Evolutionary conservation across 2,113 vertebrate species (phyloP), one percentile per base, ranked within the genome.

Genomic region (Xiphophorus maculatus): DNA sequence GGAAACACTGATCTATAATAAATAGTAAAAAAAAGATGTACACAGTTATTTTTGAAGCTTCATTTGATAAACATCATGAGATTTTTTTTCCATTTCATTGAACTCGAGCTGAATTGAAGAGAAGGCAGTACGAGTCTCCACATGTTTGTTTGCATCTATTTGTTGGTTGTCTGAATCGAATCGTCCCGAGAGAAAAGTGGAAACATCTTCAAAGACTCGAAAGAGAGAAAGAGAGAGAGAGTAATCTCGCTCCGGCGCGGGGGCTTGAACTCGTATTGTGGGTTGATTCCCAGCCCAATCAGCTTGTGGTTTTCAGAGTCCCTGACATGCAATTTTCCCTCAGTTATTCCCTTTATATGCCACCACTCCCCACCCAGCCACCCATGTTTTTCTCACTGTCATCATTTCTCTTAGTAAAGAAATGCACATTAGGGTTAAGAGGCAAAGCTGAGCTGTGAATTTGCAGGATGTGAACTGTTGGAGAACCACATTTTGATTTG

Each of bases 281-380:
- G 87, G 83, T 88, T 88, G 89, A 88, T 90, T 92, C 91, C 82
- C 90, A 89, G 84, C 84, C 88, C 85, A 93, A 93, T 94, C 92
- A 93, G 79, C 66, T 81, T 86, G 91, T 84, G 91, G 91, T 90
- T 92, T 92, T 88, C 77, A 84, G 84, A 88, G 81, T 88, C 86
- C 76, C 83, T 87, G 77, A 92, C 87, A 87, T 89, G 80, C 81
- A 89, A 89, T 89, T 91, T 92, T 81, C 89, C 87, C 75, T 90
- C 82, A 83, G 84, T 87, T 90, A 88, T 74, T 85, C 84, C 80
- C 73, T 74, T 84, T 51, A 83, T 28, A 42, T 44, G 33, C 37
- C 37, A 44, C n/a, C 25, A 58, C 22, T 25, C 51, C 51, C 51
- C 17, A 19, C 51, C 65, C 65, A 79, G 87, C 77, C 84, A 79